A percentile compares a stretch with the other conserved stretches of the same genome.
Conservation (phyloP, 2,797 vertebrate genomes). For the Tangara arthus region DNA sequence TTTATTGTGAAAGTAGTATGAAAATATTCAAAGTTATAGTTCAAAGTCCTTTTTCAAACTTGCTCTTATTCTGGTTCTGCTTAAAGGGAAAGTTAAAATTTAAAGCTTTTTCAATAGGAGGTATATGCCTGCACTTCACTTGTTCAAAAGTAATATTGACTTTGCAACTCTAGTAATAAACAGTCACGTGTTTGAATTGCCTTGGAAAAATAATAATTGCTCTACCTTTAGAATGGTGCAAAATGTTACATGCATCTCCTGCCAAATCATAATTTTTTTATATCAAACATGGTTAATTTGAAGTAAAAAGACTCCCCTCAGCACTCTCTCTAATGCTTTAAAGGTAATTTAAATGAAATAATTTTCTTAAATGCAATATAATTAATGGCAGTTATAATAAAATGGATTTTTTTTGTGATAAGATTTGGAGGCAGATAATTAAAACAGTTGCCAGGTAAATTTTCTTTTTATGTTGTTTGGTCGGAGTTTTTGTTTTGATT, state of each 20-base stretch:
- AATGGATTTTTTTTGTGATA: neutral
- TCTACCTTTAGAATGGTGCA: neutral
- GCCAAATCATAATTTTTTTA: neutral
- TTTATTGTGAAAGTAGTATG: neutral
- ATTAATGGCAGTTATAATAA: neutral
- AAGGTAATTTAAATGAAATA: neutral
- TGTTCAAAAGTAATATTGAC: neutral
- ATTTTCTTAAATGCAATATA: neutral
- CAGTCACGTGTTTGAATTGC: neutral
- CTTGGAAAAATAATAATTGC: neutral
- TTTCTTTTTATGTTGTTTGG: neutral
- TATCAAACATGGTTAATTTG: neutral
- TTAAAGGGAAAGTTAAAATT: neutral
- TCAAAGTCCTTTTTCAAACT: neutral
- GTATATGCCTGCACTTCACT: neutral
- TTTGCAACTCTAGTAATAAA: neutral
- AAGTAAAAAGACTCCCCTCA: neutral
- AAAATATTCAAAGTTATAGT: neutral
- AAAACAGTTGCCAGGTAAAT: neutral
- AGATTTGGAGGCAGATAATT: neutral
- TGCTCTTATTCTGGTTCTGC: neutral
- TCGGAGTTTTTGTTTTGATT: neutral
- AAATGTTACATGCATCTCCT: neutral
- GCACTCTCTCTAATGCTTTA: neutral
- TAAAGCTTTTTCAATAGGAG: neutral